Conservation (phyloP, 2,888 invertebrate species). For the Drosophila pegasa region DNA sequence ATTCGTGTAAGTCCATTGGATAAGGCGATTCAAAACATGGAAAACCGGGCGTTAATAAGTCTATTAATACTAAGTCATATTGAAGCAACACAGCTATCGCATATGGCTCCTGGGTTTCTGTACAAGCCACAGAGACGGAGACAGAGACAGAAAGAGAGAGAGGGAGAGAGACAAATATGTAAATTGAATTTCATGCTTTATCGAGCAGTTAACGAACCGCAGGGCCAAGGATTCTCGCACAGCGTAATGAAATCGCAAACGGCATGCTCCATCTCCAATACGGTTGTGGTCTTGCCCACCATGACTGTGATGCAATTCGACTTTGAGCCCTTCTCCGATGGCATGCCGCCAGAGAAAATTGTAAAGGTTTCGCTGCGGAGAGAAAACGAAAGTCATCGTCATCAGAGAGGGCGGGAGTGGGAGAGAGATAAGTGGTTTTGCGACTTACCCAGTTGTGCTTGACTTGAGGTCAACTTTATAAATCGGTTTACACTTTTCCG, state of each 20-base stretch:
- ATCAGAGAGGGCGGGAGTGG: neutral
- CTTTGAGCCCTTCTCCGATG: conserved; percentile 94
- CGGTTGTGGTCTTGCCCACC: conserved; percentile 98
- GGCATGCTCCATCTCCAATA: conserved; percentile 99
- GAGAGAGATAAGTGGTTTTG: neutral
- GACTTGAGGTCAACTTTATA: conserved; percentile 98
- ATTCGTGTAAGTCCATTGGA: conserved; percentile 99
- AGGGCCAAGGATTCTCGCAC: conserved; percentile 97
- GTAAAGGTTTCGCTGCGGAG: conserved; percentile 94
- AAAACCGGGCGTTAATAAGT: conserved; percentile 97
- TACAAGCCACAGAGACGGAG: conserved; percentile 49
- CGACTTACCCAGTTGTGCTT: conserved; percentile 86
- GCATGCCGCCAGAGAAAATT: conserved; percentile 98
- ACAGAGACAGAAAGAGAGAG: conserved; percentile 52
- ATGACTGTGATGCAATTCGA: conserved; percentile 98
- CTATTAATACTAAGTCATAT: conserved; percentile 99
- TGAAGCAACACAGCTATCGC: conserved; percentile 98
- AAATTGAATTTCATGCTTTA: neutral
- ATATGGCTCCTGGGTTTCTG: conserved; percentile 98
- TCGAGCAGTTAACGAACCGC: conserved; percentile 87
- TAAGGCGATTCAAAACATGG: conserved; percentile 99
- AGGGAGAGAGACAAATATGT: neutral
- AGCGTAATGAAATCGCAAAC: conserved; percentile 98
- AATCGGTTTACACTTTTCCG: conserved; percentile 97
- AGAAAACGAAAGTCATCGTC: conserved; percentile 2